Percentiles rank a stretch among this genome's conserved stretches.
phyloP scores from a whole-genome alignment of 2,888 invertebrate species.

The Geophilus truncorum region DNA sequence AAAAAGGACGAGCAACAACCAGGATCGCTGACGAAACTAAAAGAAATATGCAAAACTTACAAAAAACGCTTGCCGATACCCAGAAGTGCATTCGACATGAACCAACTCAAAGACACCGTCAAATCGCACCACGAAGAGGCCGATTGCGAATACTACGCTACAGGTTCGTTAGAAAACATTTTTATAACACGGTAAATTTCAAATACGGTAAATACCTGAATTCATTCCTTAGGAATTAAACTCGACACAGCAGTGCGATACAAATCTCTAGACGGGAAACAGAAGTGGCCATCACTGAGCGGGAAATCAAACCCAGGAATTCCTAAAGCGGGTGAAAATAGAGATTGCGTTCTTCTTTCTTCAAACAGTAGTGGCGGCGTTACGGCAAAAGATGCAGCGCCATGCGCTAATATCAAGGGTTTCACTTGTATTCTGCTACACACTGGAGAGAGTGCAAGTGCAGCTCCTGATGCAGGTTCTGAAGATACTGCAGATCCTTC shows the following conservation, averaged over 20 bases:
- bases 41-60: neutral
- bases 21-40: neutral
- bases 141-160: neutral
- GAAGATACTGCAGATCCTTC: neutral
- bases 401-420: neutral
- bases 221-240: neutral
- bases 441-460: too few species aligned
- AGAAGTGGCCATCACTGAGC: neutral
- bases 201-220: too few species aligned
- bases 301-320: neutral
- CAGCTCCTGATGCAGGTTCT: neutral
- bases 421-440: neutral
- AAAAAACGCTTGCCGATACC: neutral
- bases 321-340: neutral
- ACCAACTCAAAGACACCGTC: neutral
- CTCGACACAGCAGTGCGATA: neutral
- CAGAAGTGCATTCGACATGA: neutral
- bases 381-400: neutral
- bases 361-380: neutral
- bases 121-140: neutral
- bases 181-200: too few species aligned
- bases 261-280: neutral
- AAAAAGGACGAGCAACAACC: neutral
- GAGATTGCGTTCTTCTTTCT: neutral
- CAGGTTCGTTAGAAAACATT: neutral